Percentiles rank a stretch among this genome's conserved stretches.
Evolutionary conservation across 2,888 invertebrate genomes (phyloP).

Genomic region (Stictocephala bisonia): DNA sequence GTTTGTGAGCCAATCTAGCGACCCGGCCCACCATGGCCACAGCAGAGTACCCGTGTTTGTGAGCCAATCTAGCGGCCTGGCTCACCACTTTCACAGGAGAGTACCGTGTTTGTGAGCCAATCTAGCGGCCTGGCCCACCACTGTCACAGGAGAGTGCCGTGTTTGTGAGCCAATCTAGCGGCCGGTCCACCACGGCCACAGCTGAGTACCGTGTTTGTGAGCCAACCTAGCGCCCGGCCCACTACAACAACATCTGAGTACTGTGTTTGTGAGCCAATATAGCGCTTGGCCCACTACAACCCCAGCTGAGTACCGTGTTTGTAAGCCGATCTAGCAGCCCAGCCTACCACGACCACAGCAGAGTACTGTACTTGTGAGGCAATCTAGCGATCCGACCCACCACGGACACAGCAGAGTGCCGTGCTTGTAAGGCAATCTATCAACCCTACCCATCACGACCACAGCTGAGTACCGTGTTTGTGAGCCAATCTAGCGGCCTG

Average conservation of each 20-base stretch:
- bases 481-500: constrained; percentile 13
- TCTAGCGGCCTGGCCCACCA: not conserved
- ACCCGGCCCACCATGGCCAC: too few relatives aligned
- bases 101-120: constrained; percentile 28
- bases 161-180: too few relatives aligned
- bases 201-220: constrained; percentile 22
- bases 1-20: too few relatives aligned
- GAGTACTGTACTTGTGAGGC: too few relatives aligned
- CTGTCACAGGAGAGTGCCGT: not conserved
- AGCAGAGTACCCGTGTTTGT: constrained; percentile 27
- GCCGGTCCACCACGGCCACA: too few relatives aligned
- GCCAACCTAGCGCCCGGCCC: constrained; percentile 10
- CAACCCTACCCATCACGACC: too few relatives aligned
- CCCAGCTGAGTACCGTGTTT: constrained; percentile 19
- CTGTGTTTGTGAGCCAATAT: too few relatives aligned
- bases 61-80: constrained; percentile 10
- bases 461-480: constrained; percentile 22
- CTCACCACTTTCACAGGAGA: constrained; percentile 12
- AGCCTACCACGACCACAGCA: not conserved
- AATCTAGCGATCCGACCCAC: too few relatives aligned
- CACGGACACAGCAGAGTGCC: too few relatives aligned
- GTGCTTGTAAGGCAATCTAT: too few relatives aligned
- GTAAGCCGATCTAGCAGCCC: constrained; percentile 18
- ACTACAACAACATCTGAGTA: not conserved
- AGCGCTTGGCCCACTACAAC: too few relatives aligned